phyloP scores from a whole-genome alignment of 2,888 invertebrate species.

The Chloroclystis v-ata region DNA sequence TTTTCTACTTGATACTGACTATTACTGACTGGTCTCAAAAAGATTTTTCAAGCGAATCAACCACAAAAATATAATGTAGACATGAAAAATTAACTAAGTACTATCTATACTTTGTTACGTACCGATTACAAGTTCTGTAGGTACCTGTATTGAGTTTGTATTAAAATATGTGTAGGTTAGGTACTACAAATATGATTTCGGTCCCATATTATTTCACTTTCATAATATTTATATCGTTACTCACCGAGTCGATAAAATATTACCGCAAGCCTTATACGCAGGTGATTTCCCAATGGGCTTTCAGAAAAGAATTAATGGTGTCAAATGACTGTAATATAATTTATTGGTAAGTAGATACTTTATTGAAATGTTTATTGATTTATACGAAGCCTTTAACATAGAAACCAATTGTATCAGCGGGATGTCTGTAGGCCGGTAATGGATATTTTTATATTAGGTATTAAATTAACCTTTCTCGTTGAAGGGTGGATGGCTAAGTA shows the following conservation, averaged over 20 bases:
- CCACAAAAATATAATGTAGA: too few relatives aligned
- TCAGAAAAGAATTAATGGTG: conserved; percentile 16
- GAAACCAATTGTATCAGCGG: conserved; percentile 16
- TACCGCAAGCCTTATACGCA: conserved; percentile 6
- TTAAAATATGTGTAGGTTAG: too few relatives aligned
- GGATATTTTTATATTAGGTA: conserved; percentile 23
- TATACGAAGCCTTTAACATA: conserved; percentile 11
- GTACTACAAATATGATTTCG: background rate
- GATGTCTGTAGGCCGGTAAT: conserved; percentile 18
- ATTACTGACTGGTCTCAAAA: too few relatives aligned
- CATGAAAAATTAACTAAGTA: too few relatives aligned
- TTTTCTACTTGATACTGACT: background rate
- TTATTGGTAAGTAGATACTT: conserved; percentile 2
- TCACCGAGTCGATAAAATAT: conserved; percentile 13
- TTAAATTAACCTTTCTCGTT: conserved; percentile 13
- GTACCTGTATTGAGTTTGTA: too few relatives aligned
- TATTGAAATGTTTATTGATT: background rate
- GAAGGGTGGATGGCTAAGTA: conserved; percentile 12
- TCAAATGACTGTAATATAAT: conserved; percentile 11
- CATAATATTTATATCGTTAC: conserved; percentile 9
- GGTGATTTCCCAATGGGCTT: conserved; percentile 16
- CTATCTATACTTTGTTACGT: too few relatives aligned
- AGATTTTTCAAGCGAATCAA: background rate
- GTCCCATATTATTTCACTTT: conserved; percentile 8
- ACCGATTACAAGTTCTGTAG: too few relatives aligned